Evolutionary conservation across 2,113 vertebrate species (phyloP).

Genomic region (Chiloscyllium plagiosum): DNA sequence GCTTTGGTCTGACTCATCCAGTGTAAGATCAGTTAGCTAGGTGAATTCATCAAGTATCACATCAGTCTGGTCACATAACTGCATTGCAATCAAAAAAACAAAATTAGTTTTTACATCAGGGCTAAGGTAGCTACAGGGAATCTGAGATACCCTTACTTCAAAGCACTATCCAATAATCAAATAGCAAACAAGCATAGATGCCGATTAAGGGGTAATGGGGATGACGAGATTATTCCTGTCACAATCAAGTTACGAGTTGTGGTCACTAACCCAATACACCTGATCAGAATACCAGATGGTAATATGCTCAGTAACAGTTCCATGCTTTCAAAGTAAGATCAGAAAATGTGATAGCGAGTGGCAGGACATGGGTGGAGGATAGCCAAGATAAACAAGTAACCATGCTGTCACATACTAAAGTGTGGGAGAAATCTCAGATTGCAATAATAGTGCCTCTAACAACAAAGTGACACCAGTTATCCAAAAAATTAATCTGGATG

Average conservation of each 20-base stretch:
- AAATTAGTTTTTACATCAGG: background rate
- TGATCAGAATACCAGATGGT: background rate
- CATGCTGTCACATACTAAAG: background rate
- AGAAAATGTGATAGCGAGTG: background rate
- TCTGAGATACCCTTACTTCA: background rate
- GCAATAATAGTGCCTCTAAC: background rate
- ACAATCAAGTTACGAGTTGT: background rate
- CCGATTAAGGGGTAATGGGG: background rate
- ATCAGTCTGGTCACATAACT: no score
- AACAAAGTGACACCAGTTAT: background rate
- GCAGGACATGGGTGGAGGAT: background rate
- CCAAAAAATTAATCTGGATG: background rate
- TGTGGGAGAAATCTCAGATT: background rate
- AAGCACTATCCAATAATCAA: background rate
- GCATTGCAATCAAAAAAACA: background rate
- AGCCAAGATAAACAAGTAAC: background rate
- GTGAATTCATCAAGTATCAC: background rate
- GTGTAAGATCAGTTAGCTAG: background rate
- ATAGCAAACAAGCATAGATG: background rate
- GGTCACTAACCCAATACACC: background rate
- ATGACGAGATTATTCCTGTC: background rate
- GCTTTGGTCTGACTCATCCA: background rate
- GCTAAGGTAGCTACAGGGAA: background rate
- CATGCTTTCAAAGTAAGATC: background rate
- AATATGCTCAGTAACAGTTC: background rate